Evolutionary conservation across 2,113 vertebrate species (phyloP), one percentile per base, ranked within the genome.

Genomic region (Pagrus major): DNA sequence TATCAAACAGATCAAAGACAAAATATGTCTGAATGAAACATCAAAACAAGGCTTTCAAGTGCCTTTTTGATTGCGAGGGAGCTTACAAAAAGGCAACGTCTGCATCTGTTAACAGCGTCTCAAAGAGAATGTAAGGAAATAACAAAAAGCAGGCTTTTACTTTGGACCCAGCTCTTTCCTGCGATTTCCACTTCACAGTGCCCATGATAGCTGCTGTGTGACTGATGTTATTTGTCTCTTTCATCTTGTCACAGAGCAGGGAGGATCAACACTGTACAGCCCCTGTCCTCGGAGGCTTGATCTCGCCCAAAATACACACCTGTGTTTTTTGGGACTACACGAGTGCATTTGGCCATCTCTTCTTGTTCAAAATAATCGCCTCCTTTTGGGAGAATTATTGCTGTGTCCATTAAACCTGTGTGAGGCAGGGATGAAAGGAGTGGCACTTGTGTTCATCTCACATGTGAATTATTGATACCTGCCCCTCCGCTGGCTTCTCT

Each of bases 401-500:
- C 80, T 15, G 25, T 88, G 61, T 88, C 88, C 91, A 84, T 93
- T 91, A 90, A 83, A 90, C 31, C 69, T n/a, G 63, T 80, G 76
- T 79, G 80, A 85, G 75, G 83, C 76, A 21, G 75, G 84, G 78
- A 91, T 91, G 86, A 93, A 91, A 89, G 87, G 69, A 90, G 84
- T 54, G 68, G 64, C 78, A 83, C 89, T 93, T 76, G 71, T 86
- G 88, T 85, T 93, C 84, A 88, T 90, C 88, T 92, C 84, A 83
- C 88, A 88, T 86, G 88, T 94, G 79, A 94, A 95, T 94, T 92
- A 93, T 95, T 94, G 90, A 95, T 95, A 93, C 80, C 76, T 83
- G 71, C 85, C 90, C 84, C 78, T 75, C 42, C 7, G 49, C 72
- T 56, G 78, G 54, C 74, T 79, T 55, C 84, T 77, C 82, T 56